These are phyloP conservation scores for Apolygus lucorum DNA, from an alignment of 1,140 invertebrate species.

Conservation along the genomic window DNA sequence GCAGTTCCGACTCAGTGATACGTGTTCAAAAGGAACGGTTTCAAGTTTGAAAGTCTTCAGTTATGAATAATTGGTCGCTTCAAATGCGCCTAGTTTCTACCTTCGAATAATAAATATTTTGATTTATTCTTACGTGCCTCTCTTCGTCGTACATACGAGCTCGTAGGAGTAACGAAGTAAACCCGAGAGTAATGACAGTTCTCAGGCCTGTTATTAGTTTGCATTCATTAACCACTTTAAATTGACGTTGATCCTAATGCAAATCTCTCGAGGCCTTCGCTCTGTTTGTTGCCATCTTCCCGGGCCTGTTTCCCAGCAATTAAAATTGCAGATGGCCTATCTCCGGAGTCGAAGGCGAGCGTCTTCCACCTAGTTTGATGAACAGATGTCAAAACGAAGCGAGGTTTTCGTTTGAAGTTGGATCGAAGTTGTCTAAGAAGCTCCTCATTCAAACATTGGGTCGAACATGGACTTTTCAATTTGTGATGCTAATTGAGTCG, in stretches of 20 bases:
- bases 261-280: not conserved
- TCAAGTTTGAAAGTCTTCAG: too few species aligned
- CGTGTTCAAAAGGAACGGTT: too few species aligned
- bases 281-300: not conserved
- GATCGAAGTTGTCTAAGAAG: not conserved
- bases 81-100: too few species aligned
- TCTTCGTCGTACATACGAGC: too few species aligned
- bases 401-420: conserved; percentile 3
- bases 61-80: too few species aligned
- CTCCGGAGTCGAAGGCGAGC: not conserved
- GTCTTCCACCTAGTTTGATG: conserved; percentile 1
- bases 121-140: too few species aligned
- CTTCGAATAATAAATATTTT: too few species aligned
- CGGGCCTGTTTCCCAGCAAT: not conserved
- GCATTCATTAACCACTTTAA: conserved; percentile 9
- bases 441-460: not conserved
- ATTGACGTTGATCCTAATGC: conserved; percentile 5
- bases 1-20: too few species aligned
- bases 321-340: conserved; percentile 1
- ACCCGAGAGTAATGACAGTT: not conserved
- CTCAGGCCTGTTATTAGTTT: not conserved
- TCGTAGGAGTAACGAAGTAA: too few species aligned
- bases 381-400: conserved; percentile 8
- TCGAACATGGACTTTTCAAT: not conserved
- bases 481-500: not conserved